Evolutionary conservation across 2,113 vertebrate genomes (phyloP).

Genomic region (Sitta europaea): DNA sequence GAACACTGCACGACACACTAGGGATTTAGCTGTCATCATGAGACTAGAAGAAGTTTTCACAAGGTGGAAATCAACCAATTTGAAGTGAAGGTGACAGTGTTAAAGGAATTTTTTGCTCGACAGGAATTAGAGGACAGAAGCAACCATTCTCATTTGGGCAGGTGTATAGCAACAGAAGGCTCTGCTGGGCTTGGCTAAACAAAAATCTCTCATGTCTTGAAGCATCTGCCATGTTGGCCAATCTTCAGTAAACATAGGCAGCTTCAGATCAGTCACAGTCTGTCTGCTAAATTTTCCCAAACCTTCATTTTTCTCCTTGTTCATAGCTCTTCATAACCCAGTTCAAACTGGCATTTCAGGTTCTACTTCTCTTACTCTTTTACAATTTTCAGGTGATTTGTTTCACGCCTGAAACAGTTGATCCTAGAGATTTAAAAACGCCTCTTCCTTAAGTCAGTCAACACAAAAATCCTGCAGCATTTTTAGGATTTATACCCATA

Average conservation of each 20-base stretch:
- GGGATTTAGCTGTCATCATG: neutral
- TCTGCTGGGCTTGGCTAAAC: conserved; percentile 54
- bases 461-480: neutral
- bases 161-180: conserved; percentile 50
- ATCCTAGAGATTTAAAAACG: neutral
- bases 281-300: neutral
- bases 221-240: conserved; percentile 43
- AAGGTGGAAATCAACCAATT: neutral
- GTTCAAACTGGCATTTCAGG: neutral
- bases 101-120: neutral
- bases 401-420: neutral
- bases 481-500: neutral
- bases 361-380: neutral
- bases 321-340: neutral
- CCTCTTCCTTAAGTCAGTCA: neutral
- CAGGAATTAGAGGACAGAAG: neutral
- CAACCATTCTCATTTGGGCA: neutral
- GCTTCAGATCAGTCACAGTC: neutral
- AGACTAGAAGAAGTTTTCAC: neutral
- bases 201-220: conserved; percentile 6
- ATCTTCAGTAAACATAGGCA: neutral
- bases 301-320: neutral
- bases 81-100: neutral
- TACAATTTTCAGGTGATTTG: neutral
- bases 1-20: neutral